Percentiles rank a stretch among this genome's conserved stretches.
Evolutionary conservation across 2,113 vertebrate genomes (phyloP).

Genomic region (Pituophis catenifer): DNA sequence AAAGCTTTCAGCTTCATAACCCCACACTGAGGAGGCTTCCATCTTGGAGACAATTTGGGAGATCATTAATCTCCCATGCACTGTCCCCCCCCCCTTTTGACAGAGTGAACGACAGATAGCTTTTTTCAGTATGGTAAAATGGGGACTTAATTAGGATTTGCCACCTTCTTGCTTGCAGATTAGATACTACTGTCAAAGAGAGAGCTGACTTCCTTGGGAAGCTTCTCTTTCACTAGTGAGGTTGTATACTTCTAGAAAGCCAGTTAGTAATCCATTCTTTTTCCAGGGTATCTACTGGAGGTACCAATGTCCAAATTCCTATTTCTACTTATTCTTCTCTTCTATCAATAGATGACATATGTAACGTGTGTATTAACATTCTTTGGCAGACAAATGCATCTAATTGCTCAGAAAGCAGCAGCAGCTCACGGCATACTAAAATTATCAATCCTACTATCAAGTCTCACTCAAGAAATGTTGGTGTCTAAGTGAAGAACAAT

Average conservation of each 20-base stretch:
- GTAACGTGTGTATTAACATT: background rate
- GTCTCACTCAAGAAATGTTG: background rate
- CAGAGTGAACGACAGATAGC: conserved; percentile 52
- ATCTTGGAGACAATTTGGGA: conserved; percentile 1
- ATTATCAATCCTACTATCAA: conserved; percentile 23
- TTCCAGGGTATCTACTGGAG: background rate
- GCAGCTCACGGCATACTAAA: conserved; percentile 40
- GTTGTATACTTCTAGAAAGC: rapidly evolving
- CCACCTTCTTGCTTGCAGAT: conserved; percentile 29
- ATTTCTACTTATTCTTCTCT: rapidly evolving
- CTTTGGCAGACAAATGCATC: background rate
- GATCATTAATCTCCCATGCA: conserved; percentile 55
- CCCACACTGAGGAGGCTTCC: conserved; percentile 22
- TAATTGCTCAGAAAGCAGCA: conserved; percentile 18
- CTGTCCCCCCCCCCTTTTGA: background rate
- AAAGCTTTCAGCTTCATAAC: conserved; percentile 25
- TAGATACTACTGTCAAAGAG: background rate
- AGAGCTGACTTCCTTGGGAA: background rate
- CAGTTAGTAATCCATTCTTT: background rate
- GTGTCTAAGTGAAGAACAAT: background rate
- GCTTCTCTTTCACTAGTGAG: background rate
- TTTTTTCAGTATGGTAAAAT: conserved; percentile 44
- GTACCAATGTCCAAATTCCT: background rate
- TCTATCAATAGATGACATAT: background rate
- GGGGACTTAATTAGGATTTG: conserved; percentile 52